A percentile compares a stretch with the other conserved stretches of the same genome.
Conservation (phyloP, 1,140 invertebrate species). For the Elysia chlorotica region DNA sequence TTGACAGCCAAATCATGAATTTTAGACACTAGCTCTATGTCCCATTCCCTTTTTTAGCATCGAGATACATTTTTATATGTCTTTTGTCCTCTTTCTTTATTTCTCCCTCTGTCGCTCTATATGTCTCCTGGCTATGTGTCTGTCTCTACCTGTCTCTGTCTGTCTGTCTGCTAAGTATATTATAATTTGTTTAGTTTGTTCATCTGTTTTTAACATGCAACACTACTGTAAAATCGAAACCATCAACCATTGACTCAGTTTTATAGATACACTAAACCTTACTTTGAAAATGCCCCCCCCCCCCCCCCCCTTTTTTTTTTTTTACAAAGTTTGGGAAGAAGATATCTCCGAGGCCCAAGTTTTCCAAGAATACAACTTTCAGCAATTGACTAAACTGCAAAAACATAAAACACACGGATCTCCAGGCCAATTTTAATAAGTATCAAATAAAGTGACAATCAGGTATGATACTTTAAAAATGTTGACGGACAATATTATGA, state of each 20-base stretch:
- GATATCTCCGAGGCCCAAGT: too few species aligned
- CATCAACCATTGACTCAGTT: neutral
- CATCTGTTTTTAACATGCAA: neutral
- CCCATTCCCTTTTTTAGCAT: neutral
- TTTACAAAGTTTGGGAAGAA: too few species aligned
- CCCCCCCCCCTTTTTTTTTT: neutral
- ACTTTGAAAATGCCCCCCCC: neutral
- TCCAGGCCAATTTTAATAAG: too few species aligned
- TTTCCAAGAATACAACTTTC: too few species aligned
- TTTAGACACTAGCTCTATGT: neutral
- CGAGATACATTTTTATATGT: neutral
- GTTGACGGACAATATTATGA: too few species aligned
- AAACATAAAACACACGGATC: too few species aligned
- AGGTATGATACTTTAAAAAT: too few species aligned
- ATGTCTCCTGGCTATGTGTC: neutral
- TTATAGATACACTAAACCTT: neutral
- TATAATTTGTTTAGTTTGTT: neutral
- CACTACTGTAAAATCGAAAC: neutral
- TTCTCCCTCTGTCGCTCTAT: too few species aligned
- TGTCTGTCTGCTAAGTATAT: neutral
- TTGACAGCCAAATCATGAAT: neutral
- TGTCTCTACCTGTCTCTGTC: slow-evolving; percentile 3
- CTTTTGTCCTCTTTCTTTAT: too few species aligned
- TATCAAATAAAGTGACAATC: too few species aligned
- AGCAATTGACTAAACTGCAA: too few species aligned